Percentiles rank a stretch among this genome's conserved stretches.
Evolutionary conservation across 1,140 invertebrate genomes (phyloP).

Genomic region (Drosophila tani): DNA sequence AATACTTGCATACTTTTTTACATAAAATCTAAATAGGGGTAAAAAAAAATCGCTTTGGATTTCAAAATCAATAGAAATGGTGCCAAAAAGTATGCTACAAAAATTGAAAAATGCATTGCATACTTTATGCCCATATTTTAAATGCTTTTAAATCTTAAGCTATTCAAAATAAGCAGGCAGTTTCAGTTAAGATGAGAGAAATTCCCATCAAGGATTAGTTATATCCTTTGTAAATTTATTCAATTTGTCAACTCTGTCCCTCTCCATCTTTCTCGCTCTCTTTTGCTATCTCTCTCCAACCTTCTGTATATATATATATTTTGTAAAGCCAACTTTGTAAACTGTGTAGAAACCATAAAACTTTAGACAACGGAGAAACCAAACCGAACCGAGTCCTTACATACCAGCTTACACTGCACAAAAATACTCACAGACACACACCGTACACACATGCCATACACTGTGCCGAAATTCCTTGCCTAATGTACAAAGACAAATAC

Average conservation of each 20-base stretch:
- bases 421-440: slow-evolving; percentile 18
- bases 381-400: slow-evolving; percentile 15
- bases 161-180: not conserved
- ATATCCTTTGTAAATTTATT: slow-evolving; percentile 26
- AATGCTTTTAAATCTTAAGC: not conserved
- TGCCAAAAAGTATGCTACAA: not conserved
- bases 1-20: not conserved
- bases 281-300: slow-evolving; percentile 12
- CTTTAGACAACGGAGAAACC: slow-evolving; percentile 10
- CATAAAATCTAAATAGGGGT: not conserved
- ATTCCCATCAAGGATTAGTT: slow-evolving; percentile 3
- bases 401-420: slow-evolving; percentile 36
- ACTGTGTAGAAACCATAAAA: slow-evolving; percentile 28
- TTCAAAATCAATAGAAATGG: not conserved
- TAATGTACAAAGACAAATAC: slow-evolving; percentile 27
- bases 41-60: not conserved
- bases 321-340: slow-evolving; percentile 44
- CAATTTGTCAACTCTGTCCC: slow-evolving; percentile 22
- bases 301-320: slow-evolving; percentile 14
- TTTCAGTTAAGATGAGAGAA: slow-evolving; percentile 9
- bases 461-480: not conserved
- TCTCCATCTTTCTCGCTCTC: not conserved
- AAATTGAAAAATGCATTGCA: not conserved
- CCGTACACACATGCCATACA: not conserved
- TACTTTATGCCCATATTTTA: not conserved